phyloP scores from a whole-genome alignment of 1,140 invertebrate genomes.

The Galendromus occidentalis region DNA sequence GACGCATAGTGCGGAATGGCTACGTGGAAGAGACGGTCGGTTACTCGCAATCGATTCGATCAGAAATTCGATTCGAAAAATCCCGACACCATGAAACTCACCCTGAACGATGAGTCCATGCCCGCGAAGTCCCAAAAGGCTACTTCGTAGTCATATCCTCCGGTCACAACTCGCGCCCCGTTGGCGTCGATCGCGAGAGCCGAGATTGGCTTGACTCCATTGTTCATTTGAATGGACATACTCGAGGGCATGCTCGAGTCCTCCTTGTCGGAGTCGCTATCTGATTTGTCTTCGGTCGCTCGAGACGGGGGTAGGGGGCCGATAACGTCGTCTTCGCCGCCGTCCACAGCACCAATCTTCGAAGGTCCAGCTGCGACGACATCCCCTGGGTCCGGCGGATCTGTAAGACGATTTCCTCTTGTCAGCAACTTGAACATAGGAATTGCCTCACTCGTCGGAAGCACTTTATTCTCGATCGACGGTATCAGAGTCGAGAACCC shows the following conservation, averaged over 20 bases:
- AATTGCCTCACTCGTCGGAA: neutral
- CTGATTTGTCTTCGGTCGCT: constrained; percentile 16
- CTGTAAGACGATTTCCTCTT: neutral
- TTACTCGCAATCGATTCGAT: neutral
- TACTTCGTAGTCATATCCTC: constrained; percentile 77
- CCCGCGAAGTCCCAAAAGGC: constrained; percentile 95
- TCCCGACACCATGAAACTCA: neutral
- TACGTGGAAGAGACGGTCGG: constrained; percentile 23
- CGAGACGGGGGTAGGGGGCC: constrained; percentile 24
- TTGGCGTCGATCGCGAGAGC: constrained; percentile 74
- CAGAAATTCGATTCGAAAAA: too few relatives aligned
- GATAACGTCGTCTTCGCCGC: constrained; percentile 22
- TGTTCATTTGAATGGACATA: constrained; percentile 29
- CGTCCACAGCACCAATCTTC: constrained; percentile 11
- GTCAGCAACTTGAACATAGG: neutral
- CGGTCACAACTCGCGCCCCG: constrained; percentile 74
- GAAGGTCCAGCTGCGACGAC: neutral
- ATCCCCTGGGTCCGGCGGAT: neutral
- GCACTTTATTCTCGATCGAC: neutral
- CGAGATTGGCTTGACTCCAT: constrained; percentile 30
- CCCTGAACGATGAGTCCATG: constrained; percentile 63
- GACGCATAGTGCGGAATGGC: constrained; percentile 72
- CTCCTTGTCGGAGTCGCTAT: constrained; percentile 25
- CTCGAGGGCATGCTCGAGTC: constrained; percentile 35
- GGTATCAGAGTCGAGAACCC: neutral